Percentiles rank a stretch among this genome's conserved stretches.
phyloP scores from a whole-genome alignment of 2,797 vertebrate genomes.

The Aldrovandia affinis region DNA sequence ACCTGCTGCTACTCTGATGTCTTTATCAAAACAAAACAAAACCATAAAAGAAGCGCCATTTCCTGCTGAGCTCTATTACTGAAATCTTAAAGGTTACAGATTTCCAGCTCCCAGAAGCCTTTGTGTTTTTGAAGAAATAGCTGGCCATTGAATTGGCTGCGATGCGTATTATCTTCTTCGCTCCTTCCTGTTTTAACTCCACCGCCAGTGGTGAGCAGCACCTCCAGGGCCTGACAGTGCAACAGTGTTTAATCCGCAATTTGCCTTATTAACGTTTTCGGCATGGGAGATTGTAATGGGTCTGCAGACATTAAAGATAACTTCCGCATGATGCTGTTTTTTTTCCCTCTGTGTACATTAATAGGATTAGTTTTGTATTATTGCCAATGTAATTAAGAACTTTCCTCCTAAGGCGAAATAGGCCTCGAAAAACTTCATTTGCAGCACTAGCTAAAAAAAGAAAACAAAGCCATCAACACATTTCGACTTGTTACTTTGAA shows the following conservation, averaged over 20 bases:
- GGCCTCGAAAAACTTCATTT: constrained; percentile 9
- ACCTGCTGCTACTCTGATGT: background rate
- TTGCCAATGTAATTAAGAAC: constrained; percentile 38
- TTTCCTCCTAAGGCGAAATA: constrained; percentile 24
- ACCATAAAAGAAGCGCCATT: constrained; percentile 43
- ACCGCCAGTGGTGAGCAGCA: constrained; percentile 35
- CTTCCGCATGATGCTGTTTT: constrained; percentile 23
- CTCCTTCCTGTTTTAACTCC: constrained; percentile 32
- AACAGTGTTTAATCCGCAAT: constrained; percentile 46
- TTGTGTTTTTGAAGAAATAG: constrained; percentile 47
- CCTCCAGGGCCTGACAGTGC: constrained; percentile 33
- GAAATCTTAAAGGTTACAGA: constrained; percentile 50
- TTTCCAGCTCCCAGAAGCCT: constrained; percentile 45
- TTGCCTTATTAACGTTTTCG: constrained; percentile 50
- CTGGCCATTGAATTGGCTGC: constrained; percentile 56
- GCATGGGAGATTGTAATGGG: constrained; percentile 38
- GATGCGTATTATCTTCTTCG: constrained; percentile 16
- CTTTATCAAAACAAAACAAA: constrained; percentile 27
- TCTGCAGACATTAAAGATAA: constrained; percentile 33
- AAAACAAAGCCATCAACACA: too few relatives aligned
- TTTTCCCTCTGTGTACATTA: constrained; percentile 36
- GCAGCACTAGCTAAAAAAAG: background rate
- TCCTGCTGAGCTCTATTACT: constrained; percentile 36
- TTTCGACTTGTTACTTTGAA: too few relatives aligned
- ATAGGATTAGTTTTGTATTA: constrained; percentile 37